Conservation (phyloP, 2,888 invertebrate species). For the Nemapogon koenigi region DNA sequence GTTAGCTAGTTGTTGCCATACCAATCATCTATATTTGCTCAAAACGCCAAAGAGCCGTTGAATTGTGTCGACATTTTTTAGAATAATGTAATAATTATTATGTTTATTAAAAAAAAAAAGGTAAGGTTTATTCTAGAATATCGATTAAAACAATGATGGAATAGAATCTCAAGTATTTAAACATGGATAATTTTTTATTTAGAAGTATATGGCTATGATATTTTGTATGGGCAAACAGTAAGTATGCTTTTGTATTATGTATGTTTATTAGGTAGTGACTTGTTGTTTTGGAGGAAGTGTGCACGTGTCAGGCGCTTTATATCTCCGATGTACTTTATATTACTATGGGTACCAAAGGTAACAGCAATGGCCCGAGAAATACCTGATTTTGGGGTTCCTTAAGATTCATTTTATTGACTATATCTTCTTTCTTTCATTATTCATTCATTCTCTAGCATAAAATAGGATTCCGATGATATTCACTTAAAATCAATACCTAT, state of each 20-base stretch:
- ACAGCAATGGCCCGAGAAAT: no score
- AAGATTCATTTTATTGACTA: no score
- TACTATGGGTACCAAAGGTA: no score
- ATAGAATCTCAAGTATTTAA: slow-evolving; percentile 10
- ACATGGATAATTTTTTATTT: slow-evolving; percentile 13
- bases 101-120: no score
- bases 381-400: no score
- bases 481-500: no score
- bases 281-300: slow-evolving; percentile 19
- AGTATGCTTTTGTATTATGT: slow-evolving; percentile 13
- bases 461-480: no score
- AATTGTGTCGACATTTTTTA: no score
- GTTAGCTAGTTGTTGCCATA: slow-evolving; percentile 46
- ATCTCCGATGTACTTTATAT: no score
- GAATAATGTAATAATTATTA: no score
- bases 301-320: slow-evolving; percentile 22
- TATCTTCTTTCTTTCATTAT: no score
- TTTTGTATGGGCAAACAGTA: slow-evolving; percentile 5
- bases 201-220: slow-evolving; percentile 3
- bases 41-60: slow-evolving; percentile 53
- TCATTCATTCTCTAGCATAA: no score
- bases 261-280: slow-evolving; percentile 16
- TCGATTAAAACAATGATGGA: background rate
- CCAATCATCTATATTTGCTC: slow-evolving; percentile 41
- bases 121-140: slow-evolving; percentile 11